A percentile compares a stretch with the other conserved stretches of the same genome.
Evolutionary conservation across 2,888 invertebrate species (phyloP).

Genomic region (Thelaira solivaga): DNA sequence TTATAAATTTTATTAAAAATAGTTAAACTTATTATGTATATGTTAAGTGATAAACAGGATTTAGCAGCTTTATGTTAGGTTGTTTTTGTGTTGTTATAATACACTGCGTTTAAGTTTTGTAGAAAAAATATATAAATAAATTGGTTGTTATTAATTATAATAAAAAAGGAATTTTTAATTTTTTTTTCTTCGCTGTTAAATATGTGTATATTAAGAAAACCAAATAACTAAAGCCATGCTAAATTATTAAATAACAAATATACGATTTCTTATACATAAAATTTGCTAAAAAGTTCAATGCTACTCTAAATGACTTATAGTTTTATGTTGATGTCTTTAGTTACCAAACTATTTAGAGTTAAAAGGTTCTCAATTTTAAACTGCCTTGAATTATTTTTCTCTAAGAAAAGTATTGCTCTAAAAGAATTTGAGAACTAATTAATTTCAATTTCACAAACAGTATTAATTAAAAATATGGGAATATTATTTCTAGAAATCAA

Average conservation of each 20-base stretch:
- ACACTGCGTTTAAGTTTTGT: background rate
- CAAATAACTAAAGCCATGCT: conserved; percentile 23
- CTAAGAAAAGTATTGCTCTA: conserved; percentile 9
- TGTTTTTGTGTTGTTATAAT: background rate
- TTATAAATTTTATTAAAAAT: conserved; percentile 9
- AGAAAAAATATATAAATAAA: background rate
- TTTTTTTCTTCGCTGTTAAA: background rate
- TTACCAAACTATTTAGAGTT: background rate
- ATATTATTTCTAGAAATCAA: too few relatives aligned
- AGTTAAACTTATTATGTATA: conserved; percentile 11
- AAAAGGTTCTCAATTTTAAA: conserved; percentile 17
- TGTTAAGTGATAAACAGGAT: background rate
- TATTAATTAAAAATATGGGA: too few relatives aligned
- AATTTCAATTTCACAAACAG: background rate
- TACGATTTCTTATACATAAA: conserved; percentile 38
- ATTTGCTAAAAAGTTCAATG: conserved; percentile 11
- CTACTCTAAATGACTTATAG: background rate
- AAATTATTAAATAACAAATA: background rate
- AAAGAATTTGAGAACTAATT: conserved; percentile 8
- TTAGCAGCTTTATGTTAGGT: conserved; percentile 22
- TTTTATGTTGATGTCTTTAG: background rate
- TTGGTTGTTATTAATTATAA: conserved; percentile 30
- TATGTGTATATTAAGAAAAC: background rate
- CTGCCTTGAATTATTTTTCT: conserved; percentile 25
- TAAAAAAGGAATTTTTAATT: background rate